Evolutionary conservation across 2,113 vertebrate species (phyloP), one percentile per base, ranked within the genome.

Genomic region (Phrynocephalus versicolor): DNA sequence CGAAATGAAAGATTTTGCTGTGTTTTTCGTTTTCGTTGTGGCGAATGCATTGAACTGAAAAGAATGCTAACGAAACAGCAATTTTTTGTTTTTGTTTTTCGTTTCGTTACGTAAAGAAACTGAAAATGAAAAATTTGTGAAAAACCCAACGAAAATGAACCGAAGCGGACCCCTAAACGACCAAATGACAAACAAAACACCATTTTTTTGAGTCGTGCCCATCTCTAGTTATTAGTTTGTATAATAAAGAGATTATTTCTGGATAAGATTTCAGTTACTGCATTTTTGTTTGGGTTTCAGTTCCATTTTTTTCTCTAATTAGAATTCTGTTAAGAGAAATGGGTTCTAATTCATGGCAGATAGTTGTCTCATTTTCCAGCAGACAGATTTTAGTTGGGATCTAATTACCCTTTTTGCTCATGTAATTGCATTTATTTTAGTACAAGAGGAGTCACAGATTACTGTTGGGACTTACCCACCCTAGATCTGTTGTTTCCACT

Each of bases 191-290:
- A n/a, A n/a, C n/a, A n/a, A n/a, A n/a, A n/a, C n/a, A n/a, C n/a
- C n/a, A n/a, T n/a, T n/a, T n/a, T n/a, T n/a, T n/a, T n/a, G n/a
- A n/a, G n/a, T n/a, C n/a, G n/a, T n/a, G n/a, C n/a, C n/a, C n/a
- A n/a, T n/a, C n/a, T n/a, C n/a, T n/a, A n/a, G 76, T 87, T 65
- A 77, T 89, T 85, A 18, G 35, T 89, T 85, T 82, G 57, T 79
- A 78, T 84, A 91, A 92, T 91, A 84, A 88, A 87, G 35, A 62
- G 4, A 83, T 89, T 90, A 27, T 70, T 89, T 23, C 30, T 72
- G 57, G 67, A 88, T 23, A 84, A 82, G 88, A 85, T 21, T 81
- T 51, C n/a, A 84, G 6, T 13, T 85, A 19, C 60, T 88, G 7
- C 37, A 4, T 57, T 25, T 23, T 12, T 19, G 9, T 45, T 82